These are phyloP conservation scores for Onychomys leucogaster DNA, from an alignment of 2,797 vertebrate genomes.

Conservation along the genomic window DNA sequence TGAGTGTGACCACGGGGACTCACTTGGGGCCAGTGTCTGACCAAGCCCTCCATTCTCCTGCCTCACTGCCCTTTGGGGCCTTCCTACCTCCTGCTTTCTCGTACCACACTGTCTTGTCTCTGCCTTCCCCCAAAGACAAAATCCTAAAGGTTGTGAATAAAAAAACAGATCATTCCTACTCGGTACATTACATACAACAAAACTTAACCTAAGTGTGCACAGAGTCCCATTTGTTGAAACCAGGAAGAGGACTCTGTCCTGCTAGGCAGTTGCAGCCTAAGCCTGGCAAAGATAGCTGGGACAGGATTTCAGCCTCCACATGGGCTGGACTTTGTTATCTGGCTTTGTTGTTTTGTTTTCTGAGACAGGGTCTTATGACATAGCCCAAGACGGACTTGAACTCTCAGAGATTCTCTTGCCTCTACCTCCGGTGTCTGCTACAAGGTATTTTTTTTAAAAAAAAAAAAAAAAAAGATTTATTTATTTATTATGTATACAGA, in stretches of 20 bases:
- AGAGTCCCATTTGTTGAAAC: not conserved
- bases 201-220: not conserved
- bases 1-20: not conserved
- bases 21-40: not conserved
- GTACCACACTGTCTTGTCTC: not conserved
- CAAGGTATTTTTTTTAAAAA: not conserved
- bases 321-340: not conserved
- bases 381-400: not conserved
- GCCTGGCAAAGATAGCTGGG: no score
- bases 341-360: not conserved
- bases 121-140: not conserved
- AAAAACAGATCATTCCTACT: not conserved
- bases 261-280: not conserved
- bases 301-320: not conserved
- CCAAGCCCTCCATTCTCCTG: not conserved
- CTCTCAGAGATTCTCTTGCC: not conserved
- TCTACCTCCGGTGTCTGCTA: not conserved
- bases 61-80: not conserved
- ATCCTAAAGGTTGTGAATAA: not conserved
- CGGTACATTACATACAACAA: not conserved
- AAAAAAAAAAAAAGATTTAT: no score
- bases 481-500: no score
- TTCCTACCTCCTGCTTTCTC: not conserved
- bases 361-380: not conserved
- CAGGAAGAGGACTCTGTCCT: not conserved